Conservation (phyloP, 2,888 invertebrate species). For the Augochlorella aurata region DNA sequence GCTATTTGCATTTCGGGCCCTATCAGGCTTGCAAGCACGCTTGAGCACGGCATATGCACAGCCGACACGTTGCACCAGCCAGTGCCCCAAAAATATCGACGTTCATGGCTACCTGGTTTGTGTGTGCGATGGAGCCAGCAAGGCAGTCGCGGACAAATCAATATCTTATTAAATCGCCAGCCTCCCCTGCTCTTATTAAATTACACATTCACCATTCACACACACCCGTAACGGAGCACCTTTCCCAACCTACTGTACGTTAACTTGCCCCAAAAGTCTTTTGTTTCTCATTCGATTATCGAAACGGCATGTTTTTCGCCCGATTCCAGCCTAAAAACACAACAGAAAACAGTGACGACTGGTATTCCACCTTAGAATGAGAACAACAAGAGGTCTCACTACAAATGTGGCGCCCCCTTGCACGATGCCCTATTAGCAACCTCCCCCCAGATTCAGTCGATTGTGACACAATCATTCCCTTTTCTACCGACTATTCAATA, state of each 20-base stretch:
- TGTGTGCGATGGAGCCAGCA: slow-evolving; percentile 68
- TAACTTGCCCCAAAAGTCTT: slow-evolving; percentile 37
- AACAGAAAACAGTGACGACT: slow-evolving; percentile 78
- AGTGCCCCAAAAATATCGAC: slow-evolving; percentile 81
- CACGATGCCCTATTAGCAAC: slow-evolving; percentile 40
- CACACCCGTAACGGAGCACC: slow-evolving; percentile 39
- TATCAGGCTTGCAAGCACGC: slow-evolving; percentile 73
- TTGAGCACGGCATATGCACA: slow-evolving; percentile 66
- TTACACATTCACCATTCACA: slow-evolving; percentile 70
- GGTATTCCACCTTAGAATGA: slow-evolving; percentile 76
- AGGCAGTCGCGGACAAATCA: slow-evolving; percentile 76
- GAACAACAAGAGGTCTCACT: slow-evolving; percentile 73
- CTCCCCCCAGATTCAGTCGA: slow-evolving; percentile 55
- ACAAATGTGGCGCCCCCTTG: slow-evolving; percentile 63
- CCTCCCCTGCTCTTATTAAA: slow-evolving; percentile 76
- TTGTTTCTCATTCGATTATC: slow-evolving; percentile 61
- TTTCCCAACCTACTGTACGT: slow-evolving; percentile 36
- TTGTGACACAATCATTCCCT: slow-evolving; percentile 46
- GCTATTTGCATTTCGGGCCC: slow-evolving; percentile 68
- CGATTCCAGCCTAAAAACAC: slow-evolving; percentile 76
- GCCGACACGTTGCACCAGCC: slow-evolving; percentile 70
- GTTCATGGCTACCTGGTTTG: slow-evolving; percentile 78
- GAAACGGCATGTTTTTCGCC: slow-evolving; percentile 73
- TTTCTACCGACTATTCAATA: slow-evolving; percentile 37
- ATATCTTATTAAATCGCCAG: slow-evolving; percentile 79